phyloP scores from a whole-genome alignment of 2,113 vertebrate species.

The Mastomys natalensis region DNA sequence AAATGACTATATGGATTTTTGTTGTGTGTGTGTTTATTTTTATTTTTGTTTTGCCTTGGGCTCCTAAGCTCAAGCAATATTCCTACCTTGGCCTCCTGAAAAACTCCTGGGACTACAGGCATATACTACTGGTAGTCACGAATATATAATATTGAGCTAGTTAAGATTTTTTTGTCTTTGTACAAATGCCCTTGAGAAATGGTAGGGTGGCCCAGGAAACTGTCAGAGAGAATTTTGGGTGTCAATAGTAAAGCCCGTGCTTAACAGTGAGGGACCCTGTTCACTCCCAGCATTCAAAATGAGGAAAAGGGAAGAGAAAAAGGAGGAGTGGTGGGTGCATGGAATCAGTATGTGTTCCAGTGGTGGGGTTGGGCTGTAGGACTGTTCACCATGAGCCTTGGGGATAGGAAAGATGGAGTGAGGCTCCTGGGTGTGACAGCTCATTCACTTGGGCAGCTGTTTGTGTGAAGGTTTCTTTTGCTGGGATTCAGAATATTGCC shows the following conservation, averaged over 20 bases:
- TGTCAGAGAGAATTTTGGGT: background rate
- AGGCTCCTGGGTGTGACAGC: background rate
- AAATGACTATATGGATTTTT: background rate
- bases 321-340: background rate
- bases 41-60: background rate
- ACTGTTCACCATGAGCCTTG: accelerated
- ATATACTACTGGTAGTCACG: background rate
- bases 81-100: background rate
- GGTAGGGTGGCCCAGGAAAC: background rate
- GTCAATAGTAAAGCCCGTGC: background rate
- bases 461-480: background rate
- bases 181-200: background rate
- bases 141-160: background rate
- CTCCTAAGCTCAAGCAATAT: background rate
- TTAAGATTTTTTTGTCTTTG: background rate
- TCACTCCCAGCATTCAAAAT: background rate
- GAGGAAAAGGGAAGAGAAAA: background rate
- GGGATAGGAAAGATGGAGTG: background rate
- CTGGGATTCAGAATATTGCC: background rate
- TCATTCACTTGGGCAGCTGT: background rate
- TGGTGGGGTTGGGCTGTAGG: background rate
- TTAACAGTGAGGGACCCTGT: background rate
- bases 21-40: background rate
- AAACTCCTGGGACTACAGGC: background rate
- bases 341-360: background rate